Evolutionary conservation across 2,797 vertebrate genomes (phyloP).

Genomic region (Neosalanx taihuensis): DNA sequence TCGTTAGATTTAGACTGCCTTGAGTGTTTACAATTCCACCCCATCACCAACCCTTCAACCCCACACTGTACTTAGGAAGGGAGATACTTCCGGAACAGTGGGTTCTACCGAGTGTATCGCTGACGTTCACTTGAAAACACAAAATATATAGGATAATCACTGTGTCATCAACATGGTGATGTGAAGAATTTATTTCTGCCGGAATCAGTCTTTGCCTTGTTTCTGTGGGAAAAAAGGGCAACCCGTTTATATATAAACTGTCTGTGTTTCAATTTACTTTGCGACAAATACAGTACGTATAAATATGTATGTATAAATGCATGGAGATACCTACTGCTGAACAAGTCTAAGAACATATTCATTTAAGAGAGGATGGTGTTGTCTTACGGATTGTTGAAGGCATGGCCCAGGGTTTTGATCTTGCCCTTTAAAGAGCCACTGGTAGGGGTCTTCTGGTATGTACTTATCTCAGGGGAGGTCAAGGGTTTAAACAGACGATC

Average conservation of each 20-base stretch:
- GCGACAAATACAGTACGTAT: background rate
- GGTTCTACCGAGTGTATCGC: background rate
- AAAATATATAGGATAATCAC: background rate
- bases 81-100: background rate
- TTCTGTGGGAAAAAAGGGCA: slow-evolving; percentile 34
- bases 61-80: background rate
- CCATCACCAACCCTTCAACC: background rate
- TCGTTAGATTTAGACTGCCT: slow-evolving; percentile 24
- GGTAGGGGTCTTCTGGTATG: slow-evolving; percentile 39
- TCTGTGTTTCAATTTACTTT: background rate
- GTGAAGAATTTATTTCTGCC: slow-evolving; percentile 65
- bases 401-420: slow-evolving; percentile 52
- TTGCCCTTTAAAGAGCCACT: slow-evolving; percentile 59
- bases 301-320: background rate
- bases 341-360: background rate
- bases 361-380: background rate
- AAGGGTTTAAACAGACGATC: slow-evolving; percentile 51
- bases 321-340: background rate
- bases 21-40: slow-evolving; percentile 9
- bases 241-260: background rate
- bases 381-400: slow-evolving; percentile 62
- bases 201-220: slow-evolving; percentile 45
- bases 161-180: slow-evolving; percentile 57
- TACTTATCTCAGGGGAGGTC: slow-evolving; percentile 51
- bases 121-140: background rate